A percentile compares a stretch with the other conserved stretches of the same genome.
phyloP scores from a whole-genome alignment of 2,888 invertebrate genomes.

The Drosophila macrospina region DNA sequence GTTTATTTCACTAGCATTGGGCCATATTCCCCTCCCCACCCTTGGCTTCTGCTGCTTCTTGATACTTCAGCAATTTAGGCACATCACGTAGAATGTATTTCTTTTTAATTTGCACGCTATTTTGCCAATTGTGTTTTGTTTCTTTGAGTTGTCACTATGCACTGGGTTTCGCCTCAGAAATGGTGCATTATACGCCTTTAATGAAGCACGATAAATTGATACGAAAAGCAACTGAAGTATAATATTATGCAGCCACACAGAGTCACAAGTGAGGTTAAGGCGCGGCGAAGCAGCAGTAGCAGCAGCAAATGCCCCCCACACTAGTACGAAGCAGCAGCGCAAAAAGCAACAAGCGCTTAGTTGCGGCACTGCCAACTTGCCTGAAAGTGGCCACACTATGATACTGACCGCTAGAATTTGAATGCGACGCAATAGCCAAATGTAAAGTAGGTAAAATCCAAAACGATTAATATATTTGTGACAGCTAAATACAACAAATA shows the following conservation, averaged over 20 bases:
- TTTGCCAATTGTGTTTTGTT: constrained; percentile 39
- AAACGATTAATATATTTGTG: constrained; percentile 1
- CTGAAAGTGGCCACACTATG: constrained; percentile 16
- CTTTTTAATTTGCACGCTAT: constrained; percentile 49
- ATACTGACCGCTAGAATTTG: constrained; percentile 13
- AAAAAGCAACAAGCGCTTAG: constrained; percentile 63
- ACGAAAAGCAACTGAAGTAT: constrained; percentile 38
- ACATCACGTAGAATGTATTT: constrained; percentile 34
- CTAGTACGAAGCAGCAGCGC: constrained; percentile 57
- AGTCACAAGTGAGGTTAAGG: constrained; percentile 74
- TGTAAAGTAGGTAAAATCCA: not conserved
- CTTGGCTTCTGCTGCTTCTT: constrained; percentile 11
- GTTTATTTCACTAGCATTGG: constrained; percentile 28
- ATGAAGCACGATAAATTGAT: constrained; percentile 58
- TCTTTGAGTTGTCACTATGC: constrained; percentile 9
- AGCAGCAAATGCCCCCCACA: constrained; percentile 52
- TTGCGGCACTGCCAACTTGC: constrained; percentile 49
- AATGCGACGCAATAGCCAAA: constrained; percentile 58
- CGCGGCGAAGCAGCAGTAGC: constrained; percentile 42
- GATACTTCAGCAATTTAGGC: constrained; percentile 9
- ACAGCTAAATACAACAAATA: not conserved
- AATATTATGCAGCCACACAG: constrained; percentile 72
- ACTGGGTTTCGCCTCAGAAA: constrained; percentile 36
- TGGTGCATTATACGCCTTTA: constrained; percentile 47
- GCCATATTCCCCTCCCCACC: constrained; percentile 31